phyloP scores from a whole-genome alignment of 2,113 vertebrate species.

The Mirounga angustirostris region DNA sequence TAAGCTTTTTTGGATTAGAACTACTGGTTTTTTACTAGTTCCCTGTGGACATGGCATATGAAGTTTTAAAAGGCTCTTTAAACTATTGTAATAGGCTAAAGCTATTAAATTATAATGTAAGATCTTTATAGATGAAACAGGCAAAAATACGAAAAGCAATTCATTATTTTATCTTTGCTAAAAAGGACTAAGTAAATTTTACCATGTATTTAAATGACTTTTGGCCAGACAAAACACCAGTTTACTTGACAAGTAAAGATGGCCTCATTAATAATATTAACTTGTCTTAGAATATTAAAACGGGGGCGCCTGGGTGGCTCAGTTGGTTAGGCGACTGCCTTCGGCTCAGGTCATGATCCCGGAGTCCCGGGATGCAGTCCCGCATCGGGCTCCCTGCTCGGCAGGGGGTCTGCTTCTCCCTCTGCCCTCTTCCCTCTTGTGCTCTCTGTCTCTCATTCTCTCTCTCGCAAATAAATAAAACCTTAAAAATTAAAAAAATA shows the following conservation, averaged over 20 bases:
- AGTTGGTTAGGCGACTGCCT: too few species aligned
- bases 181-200: background rate
- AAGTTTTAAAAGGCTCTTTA: constrained; percentile 53
- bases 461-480: too few species aligned
- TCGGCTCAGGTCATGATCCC: too few species aligned
- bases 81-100: background rate
- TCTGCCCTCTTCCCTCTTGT: too few species aligned
- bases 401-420: too few species aligned
- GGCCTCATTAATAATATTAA: background rate
- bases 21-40: constrained; percentile 4
- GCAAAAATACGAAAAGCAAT: constrained; percentile 16
- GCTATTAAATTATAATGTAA: constrained; percentile 40
- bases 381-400: too few species aligned
- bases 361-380: too few species aligned
- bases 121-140: constrained; percentile 21
- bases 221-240: background rate
- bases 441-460: too few species aligned
- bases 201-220: background rate
- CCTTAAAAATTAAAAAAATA: too few species aligned
- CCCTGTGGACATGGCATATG: background rate
- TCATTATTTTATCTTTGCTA: constrained; percentile 27
- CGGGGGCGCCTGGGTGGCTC: background rate
- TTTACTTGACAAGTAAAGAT: constrained; percentile 23
- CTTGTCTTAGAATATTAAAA: constrained; percentile 54
- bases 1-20: constrained; percentile 56